These are phyloP conservation scores for Diploscapter pachys DNA, from an alignment of 1,140 invertebrate species.

Conservation along the genomic window DNA sequence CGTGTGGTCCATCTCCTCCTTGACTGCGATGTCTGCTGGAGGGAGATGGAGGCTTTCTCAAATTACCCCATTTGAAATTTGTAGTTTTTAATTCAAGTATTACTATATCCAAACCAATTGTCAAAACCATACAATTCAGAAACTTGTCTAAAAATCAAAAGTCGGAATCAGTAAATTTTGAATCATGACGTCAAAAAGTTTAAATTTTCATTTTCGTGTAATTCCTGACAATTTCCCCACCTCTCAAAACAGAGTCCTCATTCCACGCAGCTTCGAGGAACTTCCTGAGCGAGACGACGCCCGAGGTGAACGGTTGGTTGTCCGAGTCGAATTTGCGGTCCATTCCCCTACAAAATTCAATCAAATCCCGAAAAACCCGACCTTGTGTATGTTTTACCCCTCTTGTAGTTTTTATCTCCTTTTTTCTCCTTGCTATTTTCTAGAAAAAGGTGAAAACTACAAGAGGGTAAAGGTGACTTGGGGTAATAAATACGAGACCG, in stretches of 20 bases:
- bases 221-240: too few relatives aligned
- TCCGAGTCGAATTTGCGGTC: constrained; percentile 43
- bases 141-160: not conserved
- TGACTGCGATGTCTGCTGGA: not conserved
- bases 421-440: too few relatives aligned
- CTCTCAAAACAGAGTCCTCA: constrained; percentile 2
- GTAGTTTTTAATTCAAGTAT: not conserved
- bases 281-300: constrained; percentile 33
- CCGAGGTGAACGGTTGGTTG: constrained; percentile 42
- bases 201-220: too few relatives aligned
- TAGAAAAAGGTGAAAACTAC: too few relatives aligned
- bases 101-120: not conserved
- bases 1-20: constrained; percentile 4
- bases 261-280: constrained; percentile 37
- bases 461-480: too few relatives aligned
- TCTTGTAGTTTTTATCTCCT: too few relatives aligned
- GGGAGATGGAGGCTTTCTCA: constrained; percentile 26
- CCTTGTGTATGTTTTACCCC: too few relatives aligned
- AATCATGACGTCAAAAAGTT: too few relatives aligned
- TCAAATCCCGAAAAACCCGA: too few relatives aligned
- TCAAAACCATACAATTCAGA: not conserved
- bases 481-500: too few relatives aligned
- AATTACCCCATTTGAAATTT: constrained; percentile 23
- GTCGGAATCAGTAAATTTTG: not conserved
- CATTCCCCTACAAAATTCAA: constrained; percentile 35